Conservation (phyloP, 2,888 invertebrate species). For the Geotrupes spiniger region DNA sequence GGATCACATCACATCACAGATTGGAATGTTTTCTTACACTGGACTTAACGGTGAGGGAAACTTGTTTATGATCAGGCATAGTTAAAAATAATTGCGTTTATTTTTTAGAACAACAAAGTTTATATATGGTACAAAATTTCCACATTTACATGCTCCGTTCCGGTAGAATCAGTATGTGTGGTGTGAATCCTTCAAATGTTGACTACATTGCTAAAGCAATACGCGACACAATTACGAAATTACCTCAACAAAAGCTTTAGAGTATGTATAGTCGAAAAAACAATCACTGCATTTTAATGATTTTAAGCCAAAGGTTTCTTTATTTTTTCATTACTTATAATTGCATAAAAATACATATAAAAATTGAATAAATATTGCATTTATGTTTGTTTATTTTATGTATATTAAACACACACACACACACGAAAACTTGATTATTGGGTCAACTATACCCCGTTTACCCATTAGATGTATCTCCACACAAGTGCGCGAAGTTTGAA, state of each 20-base stretch:
- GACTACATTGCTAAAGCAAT: conserved; percentile 91
- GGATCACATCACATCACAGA: conserved; percentile 93
- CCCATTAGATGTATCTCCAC: too few species aligned
- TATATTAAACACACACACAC: too few species aligned
- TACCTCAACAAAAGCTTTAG: conserved; percentile 9
- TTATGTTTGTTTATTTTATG: too few species aligned
- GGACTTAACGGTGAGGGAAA: conserved; percentile 69
- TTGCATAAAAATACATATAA: conserved; percentile 7
- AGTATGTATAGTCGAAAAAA: too few species aligned
- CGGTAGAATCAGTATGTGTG: conserved; percentile 96
- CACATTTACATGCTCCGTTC: conserved; percentile 91
- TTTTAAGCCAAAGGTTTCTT: too few species aligned
- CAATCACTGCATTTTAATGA: too few species aligned
- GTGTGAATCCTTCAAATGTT: conserved; percentile 85
- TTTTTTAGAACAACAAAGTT: conserved; percentile 62
- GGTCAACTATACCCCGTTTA: too few species aligned
- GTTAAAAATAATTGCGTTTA: too few species aligned
- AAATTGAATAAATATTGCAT: too few species aligned
- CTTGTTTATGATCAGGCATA: too few species aligned
- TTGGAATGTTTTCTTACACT: conserved; percentile 99
- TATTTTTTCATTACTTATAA: background rate
- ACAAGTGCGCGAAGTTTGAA: too few species aligned
- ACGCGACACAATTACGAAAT: conserved; percentile 62
- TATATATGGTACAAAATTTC: conserved; percentile 72
- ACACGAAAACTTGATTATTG: too few species aligned